Base-by-base conservation (phyloP, 2,113 vertebrate species). In the Albula goreensis region DNA sequence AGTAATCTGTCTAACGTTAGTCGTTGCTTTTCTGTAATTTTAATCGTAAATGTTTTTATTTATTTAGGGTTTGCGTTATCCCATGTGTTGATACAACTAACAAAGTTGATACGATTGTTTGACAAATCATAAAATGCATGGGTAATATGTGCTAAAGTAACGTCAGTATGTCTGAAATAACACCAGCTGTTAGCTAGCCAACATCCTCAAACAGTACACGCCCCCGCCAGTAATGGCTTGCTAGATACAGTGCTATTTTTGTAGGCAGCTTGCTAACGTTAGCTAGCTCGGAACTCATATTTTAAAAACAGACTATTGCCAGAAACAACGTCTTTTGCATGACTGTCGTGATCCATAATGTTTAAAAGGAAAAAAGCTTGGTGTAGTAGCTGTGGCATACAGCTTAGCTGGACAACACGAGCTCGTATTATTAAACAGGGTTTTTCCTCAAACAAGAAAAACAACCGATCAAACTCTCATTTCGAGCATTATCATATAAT, bases 161-260 rank as follows among this genome's bases (percentile, higher is more conserved):
- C 70, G 70, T 74, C 70, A 31, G 22, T 74, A 10, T 74, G 70
- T 74, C 70, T 74, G n/a, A 83, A 51, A 13, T 50, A 60, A 51
- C 74, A 63, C 56, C 74, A 83, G 86, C 82, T 74, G 78, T 80
- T 87, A 51, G 52, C 19, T 9, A 66, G 5, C 60, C 60, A 74
- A 31, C 77, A 31, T 70, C 53, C 51, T 25, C 56, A 25, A 78
- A 52, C 78, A 50, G 83, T 80, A 87, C 86, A 87, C 86, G 86
- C 86, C 86, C 86, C 86, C 78, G 52, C 63, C 78, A 9, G 52
- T 3, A 2, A 53, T 66, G 60, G 60, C 60, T 66, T 66, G 17
- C 60, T 15, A 66, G 15, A 4, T 22, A 48, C 50, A 50, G 66
- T 48, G 63, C 66, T 77, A 49, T 74, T 82, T 57, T 70, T 56